A percentile compares a stretch with the other conserved stretches of the same genome.
These are phyloP conservation scores for Pseudomyrmex concolor DNA, from an alignment of 1,140 invertebrate genomes.

Conservation along the genomic window DNA sequence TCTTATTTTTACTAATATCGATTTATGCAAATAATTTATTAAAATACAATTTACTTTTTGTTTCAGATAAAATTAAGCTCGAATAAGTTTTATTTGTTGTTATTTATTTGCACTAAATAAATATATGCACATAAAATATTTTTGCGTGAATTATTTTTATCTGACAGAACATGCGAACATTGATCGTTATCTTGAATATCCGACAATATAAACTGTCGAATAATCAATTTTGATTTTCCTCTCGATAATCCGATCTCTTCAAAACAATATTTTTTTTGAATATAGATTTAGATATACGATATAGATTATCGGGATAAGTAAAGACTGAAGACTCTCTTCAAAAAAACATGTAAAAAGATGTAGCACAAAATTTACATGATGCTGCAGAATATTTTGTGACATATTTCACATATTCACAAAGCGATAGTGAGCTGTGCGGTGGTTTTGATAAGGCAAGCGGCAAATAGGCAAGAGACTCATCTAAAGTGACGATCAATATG, in stretches of 20 bases:
- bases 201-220: not conserved
- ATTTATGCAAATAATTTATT: no score
- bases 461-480: slow-evolving; percentile 1
- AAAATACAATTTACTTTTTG: no score
- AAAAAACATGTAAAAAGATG: no score
- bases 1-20: no score
- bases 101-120: not conserved
- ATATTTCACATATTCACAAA: not conserved
- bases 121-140: not conserved
- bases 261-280: not conserved
- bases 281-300: no score
- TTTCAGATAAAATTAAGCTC: no score
- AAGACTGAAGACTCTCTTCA: no score
- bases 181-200: not conserved
- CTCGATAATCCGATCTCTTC: no score
- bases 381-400: not conserved
- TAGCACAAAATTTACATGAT: not conserved
- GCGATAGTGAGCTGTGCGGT: not conserved
- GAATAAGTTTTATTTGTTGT: no score
- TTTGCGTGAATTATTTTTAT: not conserved
- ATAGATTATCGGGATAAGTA: no score
- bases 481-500: slow-evolving; percentile 50
- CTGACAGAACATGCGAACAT: not conserved
- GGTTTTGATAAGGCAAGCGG: slow-evolving; percentile 18
- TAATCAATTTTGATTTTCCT: not conserved